phyloP scores from a whole-genome alignment of 1,140 invertebrate genomes.

The Conopomorpha cramerella region DNA sequence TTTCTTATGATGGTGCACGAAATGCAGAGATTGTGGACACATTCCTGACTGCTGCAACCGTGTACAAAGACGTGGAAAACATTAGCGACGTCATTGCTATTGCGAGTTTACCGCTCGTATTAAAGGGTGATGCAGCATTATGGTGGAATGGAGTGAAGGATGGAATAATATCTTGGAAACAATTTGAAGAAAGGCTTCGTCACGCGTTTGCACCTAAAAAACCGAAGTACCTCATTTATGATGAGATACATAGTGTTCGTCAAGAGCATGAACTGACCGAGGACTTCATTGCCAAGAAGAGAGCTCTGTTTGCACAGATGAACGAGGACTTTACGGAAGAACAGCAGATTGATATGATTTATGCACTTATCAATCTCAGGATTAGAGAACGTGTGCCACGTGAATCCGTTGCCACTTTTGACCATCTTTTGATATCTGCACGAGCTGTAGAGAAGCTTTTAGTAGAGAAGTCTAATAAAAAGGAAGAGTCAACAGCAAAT shows the following conservation, averaged over 20 bases:
- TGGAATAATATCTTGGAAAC: background rate
- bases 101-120: background rate
- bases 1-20: no score
- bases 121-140: background rate
- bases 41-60: no score
- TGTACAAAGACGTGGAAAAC: no score
- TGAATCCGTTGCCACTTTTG: background rate
- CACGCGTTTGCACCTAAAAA: slow-evolving; percentile 1
- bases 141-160: slow-evolving; percentile 2
- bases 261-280: background rate
- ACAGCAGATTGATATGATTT: slow-evolving; percentile 1
- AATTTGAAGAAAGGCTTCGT: background rate
- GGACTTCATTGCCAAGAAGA: background rate
- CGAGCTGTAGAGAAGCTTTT: no score
- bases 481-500: no score
- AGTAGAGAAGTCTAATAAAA: no score
- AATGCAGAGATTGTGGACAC: no score
- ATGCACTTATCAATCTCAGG: background rate
- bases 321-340: no score
- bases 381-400: background rate
- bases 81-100: no score
- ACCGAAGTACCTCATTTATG: background rate
- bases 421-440: no score
- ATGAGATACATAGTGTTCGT: background rate
- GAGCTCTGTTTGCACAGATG: background rate